phyloP scores from a whole-genome alignment of 2,888 invertebrate species.

The Parnassius orleans region DNA sequence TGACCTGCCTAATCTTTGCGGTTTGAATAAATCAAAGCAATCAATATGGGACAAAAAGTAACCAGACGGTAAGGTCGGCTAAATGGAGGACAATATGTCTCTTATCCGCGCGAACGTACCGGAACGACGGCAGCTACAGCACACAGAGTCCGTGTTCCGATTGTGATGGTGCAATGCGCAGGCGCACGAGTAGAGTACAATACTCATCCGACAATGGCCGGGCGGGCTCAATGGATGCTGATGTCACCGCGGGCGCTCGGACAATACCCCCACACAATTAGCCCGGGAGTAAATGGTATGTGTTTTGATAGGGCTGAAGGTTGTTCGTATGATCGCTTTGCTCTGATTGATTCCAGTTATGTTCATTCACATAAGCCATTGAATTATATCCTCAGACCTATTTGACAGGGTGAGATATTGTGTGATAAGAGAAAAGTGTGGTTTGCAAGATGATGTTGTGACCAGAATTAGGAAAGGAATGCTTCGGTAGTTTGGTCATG shows the following conservation, averaged over 20 bases:
- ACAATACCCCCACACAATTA: constrained; percentile 8
- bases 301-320: neutral
- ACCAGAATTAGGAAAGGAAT: too few species aligned
- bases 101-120: neutral
- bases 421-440: too few species aligned
- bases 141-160: neutral
- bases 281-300: neutral
- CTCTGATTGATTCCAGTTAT: too few species aligned
- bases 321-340: neutral
- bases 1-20: neutral
- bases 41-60: neutral
- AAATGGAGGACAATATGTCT: neutral
- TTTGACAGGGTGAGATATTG: too few species aligned
- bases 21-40: neutral
- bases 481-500: too few species aligned
- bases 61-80: neutral
- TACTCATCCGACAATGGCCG: constrained; percentile 2
- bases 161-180: neutral
- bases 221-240: neutral
- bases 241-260: constrained; percentile 9
- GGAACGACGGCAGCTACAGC: neutral
- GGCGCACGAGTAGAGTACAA: neutral
- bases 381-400: too few species aligned
- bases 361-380: too few species aligned
- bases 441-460: too few species aligned